Evolutionary conservation across 2,113 vertebrate species (phyloP).

Genomic region (Galbula dea): DNA sequence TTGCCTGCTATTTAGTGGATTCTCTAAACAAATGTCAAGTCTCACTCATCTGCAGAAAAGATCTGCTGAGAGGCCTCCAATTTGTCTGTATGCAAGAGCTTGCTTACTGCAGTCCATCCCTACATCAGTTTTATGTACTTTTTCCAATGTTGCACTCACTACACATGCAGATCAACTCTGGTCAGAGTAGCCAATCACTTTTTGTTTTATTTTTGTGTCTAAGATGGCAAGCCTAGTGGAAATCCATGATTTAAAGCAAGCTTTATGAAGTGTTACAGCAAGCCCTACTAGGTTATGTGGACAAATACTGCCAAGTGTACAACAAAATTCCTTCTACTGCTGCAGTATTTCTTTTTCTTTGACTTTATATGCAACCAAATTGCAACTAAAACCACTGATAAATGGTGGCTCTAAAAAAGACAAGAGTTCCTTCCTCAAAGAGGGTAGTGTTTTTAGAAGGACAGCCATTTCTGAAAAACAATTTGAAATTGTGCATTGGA

Average conservation of each 20-base stretch:
- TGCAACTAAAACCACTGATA: background rate
- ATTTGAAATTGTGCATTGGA: background rate
- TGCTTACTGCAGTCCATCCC: background rate
- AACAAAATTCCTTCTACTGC: background rate
- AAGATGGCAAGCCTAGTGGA: background rate
- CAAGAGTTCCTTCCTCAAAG: background rate
- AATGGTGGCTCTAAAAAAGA: background rate
- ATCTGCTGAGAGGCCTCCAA: background rate
- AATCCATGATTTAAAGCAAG: background rate
- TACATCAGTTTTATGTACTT: background rate
- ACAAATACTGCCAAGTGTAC: background rate
- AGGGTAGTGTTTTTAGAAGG: background rate
- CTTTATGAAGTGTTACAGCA: background rate
- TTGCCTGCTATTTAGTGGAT: background rate
- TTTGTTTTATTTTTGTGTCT: background rate
- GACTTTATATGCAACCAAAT: background rate
- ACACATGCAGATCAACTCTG: background rate
- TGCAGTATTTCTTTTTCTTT: background rate
- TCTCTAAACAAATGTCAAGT: background rate
- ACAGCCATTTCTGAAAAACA: background rate
- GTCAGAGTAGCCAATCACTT: background rate
- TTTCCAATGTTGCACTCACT: background rate
- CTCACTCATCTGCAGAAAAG: background rate
- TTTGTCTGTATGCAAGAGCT: background rate
- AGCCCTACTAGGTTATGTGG: background rate